A percentile compares a stretch with the other conserved stretches of the same genome.
These are phyloP conservation scores for Muscicapa comitata DNA, from an alignment of 2,797 vertebrate species.

Conservation along the genomic window DNA sequence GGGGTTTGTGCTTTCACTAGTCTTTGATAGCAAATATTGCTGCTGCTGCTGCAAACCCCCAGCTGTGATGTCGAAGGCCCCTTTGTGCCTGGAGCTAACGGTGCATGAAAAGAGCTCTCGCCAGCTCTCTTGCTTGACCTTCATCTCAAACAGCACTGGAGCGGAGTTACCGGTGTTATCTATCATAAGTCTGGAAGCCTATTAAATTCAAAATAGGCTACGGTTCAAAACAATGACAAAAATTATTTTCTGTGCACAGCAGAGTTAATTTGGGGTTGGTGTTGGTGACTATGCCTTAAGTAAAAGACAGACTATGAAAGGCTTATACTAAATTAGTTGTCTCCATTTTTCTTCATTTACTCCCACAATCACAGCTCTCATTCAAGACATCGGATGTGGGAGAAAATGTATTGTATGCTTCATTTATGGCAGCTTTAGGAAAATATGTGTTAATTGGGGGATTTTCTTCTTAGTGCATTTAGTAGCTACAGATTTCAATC, in stretches of 20 bases:
- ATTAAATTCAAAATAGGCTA: not conserved
- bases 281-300: not conserved
- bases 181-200: not conserved
- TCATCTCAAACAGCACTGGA: constrained; percentile 19
- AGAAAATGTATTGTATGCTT: not conserved
- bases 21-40: constrained; percentile 7
- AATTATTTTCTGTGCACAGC: not conserved
- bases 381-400: not conserved
- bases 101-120: constrained; percentile 43
- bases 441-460: not conserved
- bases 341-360: constrained; percentile 12
- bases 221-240: not conserved
- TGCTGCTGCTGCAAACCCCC: constrained; percentile 42
- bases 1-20: not conserved
- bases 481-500: not conserved
- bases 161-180: not conserved
- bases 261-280: not conserved
- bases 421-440: constrained; percentile 11
- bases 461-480: not conserved
- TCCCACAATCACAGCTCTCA: not conserved
- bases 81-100: constrained; percentile 58
- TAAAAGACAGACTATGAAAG: not conserved
- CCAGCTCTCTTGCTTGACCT: constrained; percentile 47
- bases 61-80: constrained; percentile 33
- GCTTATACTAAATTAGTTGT: not conserved